phyloP scores from a whole-genome alignment of 2,797 vertebrate genomes.

The Phataginus tricuspis region DNA sequence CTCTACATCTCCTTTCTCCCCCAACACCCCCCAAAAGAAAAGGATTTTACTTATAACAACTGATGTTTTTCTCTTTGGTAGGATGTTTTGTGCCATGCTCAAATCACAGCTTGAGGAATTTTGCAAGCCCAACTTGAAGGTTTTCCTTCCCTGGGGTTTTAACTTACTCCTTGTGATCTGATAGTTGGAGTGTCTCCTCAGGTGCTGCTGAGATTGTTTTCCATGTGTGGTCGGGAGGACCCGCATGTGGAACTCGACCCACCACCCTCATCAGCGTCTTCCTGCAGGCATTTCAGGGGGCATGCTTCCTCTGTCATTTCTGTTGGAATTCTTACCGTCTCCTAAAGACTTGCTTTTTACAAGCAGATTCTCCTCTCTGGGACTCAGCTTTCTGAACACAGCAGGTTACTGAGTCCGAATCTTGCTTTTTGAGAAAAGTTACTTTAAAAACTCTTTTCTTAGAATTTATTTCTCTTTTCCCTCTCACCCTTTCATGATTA shows the following conservation, averaged over 20 bases:
- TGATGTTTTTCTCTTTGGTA: background rate
- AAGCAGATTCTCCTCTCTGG: background rate
- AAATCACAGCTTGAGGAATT: background rate
- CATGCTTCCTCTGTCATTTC: background rate
- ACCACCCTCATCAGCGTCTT: background rate
- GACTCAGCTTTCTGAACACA: background rate
- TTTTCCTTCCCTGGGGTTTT: background rate
- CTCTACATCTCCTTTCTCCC: accelerated
- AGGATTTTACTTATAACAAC: background rate
- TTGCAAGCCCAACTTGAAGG: background rate
- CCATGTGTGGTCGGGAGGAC: accelerated
- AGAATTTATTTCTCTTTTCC: background rate
- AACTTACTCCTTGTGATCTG: background rate
- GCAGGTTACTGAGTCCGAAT: background rate
- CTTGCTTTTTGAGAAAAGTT: conserved; percentile 20
- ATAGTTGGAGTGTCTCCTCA: background rate
- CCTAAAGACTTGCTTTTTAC: background rate
- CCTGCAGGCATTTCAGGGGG: background rate
- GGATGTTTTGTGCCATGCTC: background rate
- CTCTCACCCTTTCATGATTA: background rate
- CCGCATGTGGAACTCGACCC: background rate
- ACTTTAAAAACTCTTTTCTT: background rate
- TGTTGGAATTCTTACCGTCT: background rate
- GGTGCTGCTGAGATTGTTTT: background rate
- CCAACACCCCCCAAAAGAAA: background rate